Conservation (phyloP, 1,140 invertebrate genomes). For the Drosophila nasuta region DNA sequence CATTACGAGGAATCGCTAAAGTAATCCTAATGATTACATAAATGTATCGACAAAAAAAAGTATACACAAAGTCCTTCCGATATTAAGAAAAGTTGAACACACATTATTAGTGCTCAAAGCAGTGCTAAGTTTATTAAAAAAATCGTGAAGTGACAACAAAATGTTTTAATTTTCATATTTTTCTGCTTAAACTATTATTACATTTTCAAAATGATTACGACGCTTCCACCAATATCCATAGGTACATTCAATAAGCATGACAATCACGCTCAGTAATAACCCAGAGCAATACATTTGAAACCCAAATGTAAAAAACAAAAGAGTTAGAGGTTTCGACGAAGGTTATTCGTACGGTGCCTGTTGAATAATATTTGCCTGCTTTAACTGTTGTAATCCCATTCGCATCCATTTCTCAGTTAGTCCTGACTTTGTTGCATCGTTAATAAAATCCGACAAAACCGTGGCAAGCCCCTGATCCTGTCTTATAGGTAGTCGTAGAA, state of each 20-base stretch:
- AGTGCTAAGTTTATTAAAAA: background rate
- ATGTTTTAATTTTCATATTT: too few species aligned
- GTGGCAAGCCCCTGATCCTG: too few species aligned
- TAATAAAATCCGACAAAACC: background rate
- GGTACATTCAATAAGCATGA: background rate
- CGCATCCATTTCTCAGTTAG: background rate
- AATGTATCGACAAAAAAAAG: too few species aligned
- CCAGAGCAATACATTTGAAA: too few species aligned
- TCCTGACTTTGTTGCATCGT: background rate
- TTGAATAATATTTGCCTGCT: background rate
- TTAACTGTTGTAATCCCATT: background rate
- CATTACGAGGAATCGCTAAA: slow-evolving; percentile 73
- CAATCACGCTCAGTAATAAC: background rate
- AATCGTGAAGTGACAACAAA: too few species aligned
- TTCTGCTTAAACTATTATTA: slow-evolving; percentile 4
- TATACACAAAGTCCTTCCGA: too few species aligned
- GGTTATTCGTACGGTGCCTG: background rate
- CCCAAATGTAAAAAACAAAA: too few species aligned
- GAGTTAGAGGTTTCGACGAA: too few species aligned
- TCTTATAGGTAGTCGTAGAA: background rate
- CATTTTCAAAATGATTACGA: background rate
- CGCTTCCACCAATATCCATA: background rate
- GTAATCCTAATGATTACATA: slow-evolving; percentile 14
- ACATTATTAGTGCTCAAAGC: slow-evolving; percentile 2
- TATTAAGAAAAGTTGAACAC: too few species aligned